Conservation (phyloP, 2,797 vertebrate genomes). For the Scolopax bukidnonensis region DNA sequence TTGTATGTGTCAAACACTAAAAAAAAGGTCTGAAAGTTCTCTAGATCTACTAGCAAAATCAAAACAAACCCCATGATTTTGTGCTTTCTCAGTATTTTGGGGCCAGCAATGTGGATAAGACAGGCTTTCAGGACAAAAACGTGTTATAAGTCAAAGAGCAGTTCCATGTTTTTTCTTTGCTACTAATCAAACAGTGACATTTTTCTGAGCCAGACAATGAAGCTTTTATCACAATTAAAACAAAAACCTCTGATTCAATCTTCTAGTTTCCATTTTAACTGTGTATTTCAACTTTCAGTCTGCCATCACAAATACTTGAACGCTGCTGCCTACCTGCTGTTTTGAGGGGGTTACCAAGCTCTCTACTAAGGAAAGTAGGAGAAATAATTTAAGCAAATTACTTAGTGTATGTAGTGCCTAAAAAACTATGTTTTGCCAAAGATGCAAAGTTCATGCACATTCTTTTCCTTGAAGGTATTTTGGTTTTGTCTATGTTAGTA, state of each 20-base stretch:
- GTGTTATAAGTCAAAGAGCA: neutral
- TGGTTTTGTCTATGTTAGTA: neutral
- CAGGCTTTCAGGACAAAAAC: neutral
- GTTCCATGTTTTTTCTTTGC: neutral
- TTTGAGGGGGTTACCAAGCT: neutral
- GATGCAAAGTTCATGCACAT: neutral
- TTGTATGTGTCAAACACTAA: neutral
- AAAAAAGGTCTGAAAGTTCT: neutral
- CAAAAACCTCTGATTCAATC: neutral
- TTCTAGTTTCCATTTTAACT: slow-evolving; percentile 1
- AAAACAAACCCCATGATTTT: neutral
- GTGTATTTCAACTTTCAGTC: neutral
- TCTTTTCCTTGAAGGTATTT: neutral
- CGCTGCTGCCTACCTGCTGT: neutral
- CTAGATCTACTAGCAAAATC: neutral
- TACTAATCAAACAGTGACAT: neutral
- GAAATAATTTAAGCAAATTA: slow-evolving; percentile 33
- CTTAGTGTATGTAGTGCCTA: neutral
- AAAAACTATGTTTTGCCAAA: neutral
- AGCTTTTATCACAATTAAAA: neutral
- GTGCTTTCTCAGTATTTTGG: neutral
- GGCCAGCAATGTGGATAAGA: neutral
- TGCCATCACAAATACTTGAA: neutral
- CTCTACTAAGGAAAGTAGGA: neutral
- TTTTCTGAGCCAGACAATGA: neutral